Conservation (phyloP, 2,113 vertebrate species). For the Lophura nycthemera region DNA sequence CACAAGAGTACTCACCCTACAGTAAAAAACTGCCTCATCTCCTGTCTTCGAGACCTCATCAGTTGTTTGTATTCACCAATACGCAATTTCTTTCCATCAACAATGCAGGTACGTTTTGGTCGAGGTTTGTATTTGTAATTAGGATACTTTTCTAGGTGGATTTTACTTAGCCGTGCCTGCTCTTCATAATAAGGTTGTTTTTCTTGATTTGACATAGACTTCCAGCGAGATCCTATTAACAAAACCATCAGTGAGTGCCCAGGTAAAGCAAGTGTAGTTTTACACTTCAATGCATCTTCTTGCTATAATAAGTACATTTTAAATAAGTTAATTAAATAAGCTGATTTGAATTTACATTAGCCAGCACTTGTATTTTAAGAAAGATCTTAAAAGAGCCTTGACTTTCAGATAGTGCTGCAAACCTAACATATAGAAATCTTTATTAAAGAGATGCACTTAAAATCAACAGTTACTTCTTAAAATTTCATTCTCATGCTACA, state of each 20-base stretch:
- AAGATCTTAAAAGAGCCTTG: background rate
- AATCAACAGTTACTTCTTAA: constrained; percentile 19
- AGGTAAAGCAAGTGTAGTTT: background rate
- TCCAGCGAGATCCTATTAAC: constrained; percentile 94
- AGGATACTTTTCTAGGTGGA: constrained; percentile 98
- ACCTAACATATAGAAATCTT: background rate
- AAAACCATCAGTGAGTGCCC: constrained; percentile 18
- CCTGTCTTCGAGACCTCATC: constrained; percentile 98
- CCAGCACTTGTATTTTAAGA: background rate
- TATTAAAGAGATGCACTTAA: background rate
- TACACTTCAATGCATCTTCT: background rate
- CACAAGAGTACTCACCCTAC: constrained; percentile 87
- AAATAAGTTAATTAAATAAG: background rate
- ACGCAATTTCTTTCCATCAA: constrained; percentile 97
- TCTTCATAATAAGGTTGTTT: constrained; percentile 99
- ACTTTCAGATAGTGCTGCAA: background rate
- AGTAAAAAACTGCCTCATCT: constrained; percentile 99
- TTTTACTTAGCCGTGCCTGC: constrained; percentile 98
- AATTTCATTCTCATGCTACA: background rate
- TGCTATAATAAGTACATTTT: background rate
- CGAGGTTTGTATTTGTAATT: constrained; percentile 99
- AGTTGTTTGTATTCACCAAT: constrained; percentile 99
- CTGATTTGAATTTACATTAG: background rate
- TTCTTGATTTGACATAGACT: constrained; percentile 98
- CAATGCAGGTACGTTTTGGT: constrained; percentile 98